phyloP scores from a whole-genome alignment of 1,140 invertebrate genomes.

The Diuraphis noxia region DNA sequence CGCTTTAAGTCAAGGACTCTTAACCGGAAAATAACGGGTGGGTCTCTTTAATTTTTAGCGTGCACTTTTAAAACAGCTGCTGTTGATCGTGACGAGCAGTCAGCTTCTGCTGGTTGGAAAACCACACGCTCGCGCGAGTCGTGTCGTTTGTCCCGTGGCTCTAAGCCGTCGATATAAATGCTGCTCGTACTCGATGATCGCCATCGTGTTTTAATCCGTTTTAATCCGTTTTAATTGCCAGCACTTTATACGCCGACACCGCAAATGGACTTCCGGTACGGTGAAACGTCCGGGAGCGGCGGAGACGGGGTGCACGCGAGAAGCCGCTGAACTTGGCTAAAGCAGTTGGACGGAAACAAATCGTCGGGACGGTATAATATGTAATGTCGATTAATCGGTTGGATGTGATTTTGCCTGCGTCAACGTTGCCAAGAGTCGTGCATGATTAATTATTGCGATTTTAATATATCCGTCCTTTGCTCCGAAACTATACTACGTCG shows the following conservation, averaged over 20 bases:
- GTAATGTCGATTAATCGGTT: slow-evolving; percentile 17
- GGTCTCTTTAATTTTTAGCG: background rate
- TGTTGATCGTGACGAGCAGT: background rate
- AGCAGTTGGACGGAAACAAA: slow-evolving; percentile 20
- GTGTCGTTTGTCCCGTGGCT: background rate
- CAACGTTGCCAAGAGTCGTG: background rate
- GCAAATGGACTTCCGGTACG: background rate
- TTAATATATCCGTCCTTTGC: background rate
- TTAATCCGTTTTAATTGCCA: slow-evolving; percentile 10
- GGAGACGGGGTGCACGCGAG: no score
- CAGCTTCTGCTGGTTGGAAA: background rate
- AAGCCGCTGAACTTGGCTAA: background rate
- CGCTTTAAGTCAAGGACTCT: background rate
- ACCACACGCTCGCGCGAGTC: background rate
- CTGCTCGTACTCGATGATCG: background rate
- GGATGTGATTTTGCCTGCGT: background rate
- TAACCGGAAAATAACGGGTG: background rate
- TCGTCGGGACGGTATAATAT: background rate
- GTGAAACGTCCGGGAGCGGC: background rate
- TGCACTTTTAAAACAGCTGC: background rate
- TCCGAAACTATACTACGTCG: no score
- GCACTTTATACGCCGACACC: background rate
- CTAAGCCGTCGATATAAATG: background rate
- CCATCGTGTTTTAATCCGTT: background rate
- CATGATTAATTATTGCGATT: background rate